phyloP scores from a whole-genome alignment of 2,113 vertebrate genomes.

The Fukomys damarensis region DNA sequence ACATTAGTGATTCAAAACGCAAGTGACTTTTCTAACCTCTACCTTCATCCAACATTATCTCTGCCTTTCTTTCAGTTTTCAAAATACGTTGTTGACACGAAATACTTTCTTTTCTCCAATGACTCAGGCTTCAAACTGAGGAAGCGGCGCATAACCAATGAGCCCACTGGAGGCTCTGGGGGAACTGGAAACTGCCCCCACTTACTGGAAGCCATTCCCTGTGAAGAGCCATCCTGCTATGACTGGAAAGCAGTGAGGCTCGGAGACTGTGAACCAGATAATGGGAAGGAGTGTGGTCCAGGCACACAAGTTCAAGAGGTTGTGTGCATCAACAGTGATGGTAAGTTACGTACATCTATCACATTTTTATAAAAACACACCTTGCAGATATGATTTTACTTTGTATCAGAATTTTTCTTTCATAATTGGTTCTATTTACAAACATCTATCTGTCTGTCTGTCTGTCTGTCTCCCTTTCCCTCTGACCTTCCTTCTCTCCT shows the following conservation, averaged over 20 bases:
- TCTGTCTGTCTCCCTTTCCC: too few species aligned
- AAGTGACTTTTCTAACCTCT: not conserved
- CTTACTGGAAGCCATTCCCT: slow-evolving; percentile 95
- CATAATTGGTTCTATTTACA: not conserved
- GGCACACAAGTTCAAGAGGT: slow-evolving; percentile 91
- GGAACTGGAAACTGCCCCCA: slow-evolving; percentile 94
- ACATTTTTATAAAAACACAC: not conserved
- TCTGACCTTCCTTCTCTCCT: too few species aligned
- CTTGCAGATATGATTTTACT: not conserved
- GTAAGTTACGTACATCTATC: slow-evolving; percentile 85
- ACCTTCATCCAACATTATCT: not conserved
- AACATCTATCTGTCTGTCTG: not conserved
- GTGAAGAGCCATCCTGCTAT: slow-evolving; percentile 95
- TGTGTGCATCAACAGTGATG: slow-evolving; percentile 91
- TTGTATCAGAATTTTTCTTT: not conserved
- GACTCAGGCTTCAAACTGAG: slow-evolving; percentile 95
- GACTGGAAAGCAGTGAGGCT: slow-evolving; percentile 91
- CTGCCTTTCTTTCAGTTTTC: not conserved
- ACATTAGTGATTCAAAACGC: not conserved
- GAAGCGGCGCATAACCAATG: slow-evolving; percentile 90
- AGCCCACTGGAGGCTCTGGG: slow-evolving; percentile 91
- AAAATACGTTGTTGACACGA: not conserved
- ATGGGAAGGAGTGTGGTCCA: slow-evolving; percentile 90
- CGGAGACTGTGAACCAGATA: slow-evolving; percentile 92
- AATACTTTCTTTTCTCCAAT: slow-evolving; percentile 39